Conservation (phyloP, 2,888 invertebrate species). For the Zeuzera pyrina region DNA sequence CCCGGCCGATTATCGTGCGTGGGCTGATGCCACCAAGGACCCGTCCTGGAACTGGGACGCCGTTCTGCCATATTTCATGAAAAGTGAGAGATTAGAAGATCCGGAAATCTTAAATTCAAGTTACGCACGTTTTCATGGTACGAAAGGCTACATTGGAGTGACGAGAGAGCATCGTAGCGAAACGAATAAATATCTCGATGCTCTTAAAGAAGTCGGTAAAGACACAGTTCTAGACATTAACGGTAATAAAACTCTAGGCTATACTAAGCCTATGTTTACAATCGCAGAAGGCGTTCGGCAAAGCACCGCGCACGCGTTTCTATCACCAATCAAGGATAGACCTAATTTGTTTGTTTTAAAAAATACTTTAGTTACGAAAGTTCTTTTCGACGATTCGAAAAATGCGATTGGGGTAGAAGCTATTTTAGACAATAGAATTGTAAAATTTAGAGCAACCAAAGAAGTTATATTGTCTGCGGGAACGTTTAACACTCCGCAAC, state of each 20-base stretch:
- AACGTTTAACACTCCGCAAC: too few relatives aligned
- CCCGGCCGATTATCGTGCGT: conserved; percentile 19
- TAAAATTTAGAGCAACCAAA: conserved; percentile 31
- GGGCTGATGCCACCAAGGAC: conserved; percentile 20
- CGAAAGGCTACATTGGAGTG: too few relatives aligned
- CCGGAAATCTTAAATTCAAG: conserved; percentile 14
- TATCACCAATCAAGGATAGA: too few relatives aligned
- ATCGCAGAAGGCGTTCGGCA: too few relatives aligned
- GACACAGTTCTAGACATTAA: too few relatives aligned
- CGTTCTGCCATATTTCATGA: conserved; percentile 21
- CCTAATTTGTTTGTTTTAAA: conserved; percentile 44
- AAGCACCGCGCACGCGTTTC: too few relatives aligned
- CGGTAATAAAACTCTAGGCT: too few relatives aligned
- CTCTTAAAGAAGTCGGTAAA: too few relatives aligned
- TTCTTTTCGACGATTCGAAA: conserved; percentile 57
- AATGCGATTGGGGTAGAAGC: conserved; percentile 53
- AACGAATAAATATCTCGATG: too few relatives aligned
- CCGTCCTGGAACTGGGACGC: conserved; percentile 19
- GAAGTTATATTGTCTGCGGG: too few relatives aligned
- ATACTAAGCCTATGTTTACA: too few relatives aligned
- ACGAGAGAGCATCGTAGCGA: too few relatives aligned
- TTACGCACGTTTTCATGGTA: conserved; percentile 19
- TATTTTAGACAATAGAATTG: conserved; percentile 23
- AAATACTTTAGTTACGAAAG: conserved; percentile 50
- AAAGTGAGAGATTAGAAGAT: conserved; percentile 22